These are phyloP conservation scores for Saturnia pavonia DNA, from an alignment of 2,888 invertebrate genomes.

Conservation along the genomic window DNA sequence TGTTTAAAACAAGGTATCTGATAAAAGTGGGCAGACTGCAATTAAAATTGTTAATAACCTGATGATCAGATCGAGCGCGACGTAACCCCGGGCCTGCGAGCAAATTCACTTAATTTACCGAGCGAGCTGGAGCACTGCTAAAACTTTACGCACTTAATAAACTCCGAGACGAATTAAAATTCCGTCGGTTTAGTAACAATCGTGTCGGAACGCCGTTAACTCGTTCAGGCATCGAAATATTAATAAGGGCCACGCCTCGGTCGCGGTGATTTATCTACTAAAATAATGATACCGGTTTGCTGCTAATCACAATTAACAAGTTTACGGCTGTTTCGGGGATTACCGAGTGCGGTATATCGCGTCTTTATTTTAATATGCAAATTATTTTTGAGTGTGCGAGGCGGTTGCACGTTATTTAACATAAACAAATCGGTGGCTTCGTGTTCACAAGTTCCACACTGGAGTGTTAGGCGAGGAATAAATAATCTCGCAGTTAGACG, in stretches of 20 bases:
- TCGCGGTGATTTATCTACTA: slow-evolving; percentile 63
- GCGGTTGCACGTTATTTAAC: slow-evolving; percentile 65
- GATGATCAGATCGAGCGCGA: slow-evolving; percentile 60
- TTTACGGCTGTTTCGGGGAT: slow-evolving; percentile 47
- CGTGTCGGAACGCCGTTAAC: slow-evolving; percentile 72
- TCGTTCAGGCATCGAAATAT: slow-evolving; percentile 65
- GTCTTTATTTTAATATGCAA: slow-evolving; percentile 68
- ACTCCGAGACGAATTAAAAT: slow-evolving; percentile 78
- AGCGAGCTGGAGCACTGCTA: slow-evolving; percentile 61
- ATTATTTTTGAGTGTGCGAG: slow-evolving; percentile 65
- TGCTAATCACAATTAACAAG: slow-evolving; percentile 63
- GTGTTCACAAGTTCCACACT: slow-evolving; percentile 23
- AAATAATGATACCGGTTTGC: slow-evolving; percentile 50
- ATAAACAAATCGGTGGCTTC: slow-evolving; percentile 62
- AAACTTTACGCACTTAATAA: slow-evolving; percentile 81
- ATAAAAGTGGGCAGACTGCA: slow-evolving; percentile 40
- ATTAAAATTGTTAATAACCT: slow-evolving; percentile 58
- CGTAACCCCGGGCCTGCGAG: slow-evolving; percentile 53
- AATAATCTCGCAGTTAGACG: slow-evolving; percentile 69
- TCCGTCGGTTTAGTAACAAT: slow-evolving; percentile 76
- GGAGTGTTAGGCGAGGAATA: slow-evolving; percentile 63
- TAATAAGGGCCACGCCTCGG: slow-evolving; percentile 66
- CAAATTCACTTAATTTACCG: slow-evolving; percentile 75
- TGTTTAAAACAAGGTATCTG: slow-evolving; percentile 21
- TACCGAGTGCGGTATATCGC: slow-evolving; percentile 49